phyloP scores from a whole-genome alignment of 2,113 vertebrate genomes.

The Tonatia bakeri region DNA sequence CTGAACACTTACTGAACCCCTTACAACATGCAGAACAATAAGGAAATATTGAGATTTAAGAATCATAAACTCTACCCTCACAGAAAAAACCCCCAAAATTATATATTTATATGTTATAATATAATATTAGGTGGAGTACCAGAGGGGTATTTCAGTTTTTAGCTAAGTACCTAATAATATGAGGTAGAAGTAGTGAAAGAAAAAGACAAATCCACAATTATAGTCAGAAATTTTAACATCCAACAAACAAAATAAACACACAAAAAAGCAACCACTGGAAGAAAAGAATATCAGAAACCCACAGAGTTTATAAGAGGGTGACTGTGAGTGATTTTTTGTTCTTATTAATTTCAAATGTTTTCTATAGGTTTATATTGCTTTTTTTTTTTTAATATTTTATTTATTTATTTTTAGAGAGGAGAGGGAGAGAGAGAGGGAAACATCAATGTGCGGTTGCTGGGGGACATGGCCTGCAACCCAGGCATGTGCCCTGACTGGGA shows the following conservation, averaged over 20 bases:
- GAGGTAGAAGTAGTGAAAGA: neutral
- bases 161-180: neutral
- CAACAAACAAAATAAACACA: neutral
- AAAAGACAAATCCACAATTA: neutral
- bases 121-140: neutral
- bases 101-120: conserved; percentile 4
- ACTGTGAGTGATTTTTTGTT: neutral
- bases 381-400: too few species aligned
- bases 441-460: too few species aligned
- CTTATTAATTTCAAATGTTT: conserved; percentile 24
- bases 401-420: too few species aligned
- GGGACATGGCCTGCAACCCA: too few species aligned
- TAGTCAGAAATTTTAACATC: neutral
- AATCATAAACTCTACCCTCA: neutral
- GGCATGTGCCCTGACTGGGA: too few species aligned
- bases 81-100: neutral
- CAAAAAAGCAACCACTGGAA: neutral
- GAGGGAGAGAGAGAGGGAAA: too few species aligned
- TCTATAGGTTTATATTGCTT: neutral
- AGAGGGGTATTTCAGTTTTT: neutral
- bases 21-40: neutral
- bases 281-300: neutral
- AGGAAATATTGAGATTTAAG: neutral
- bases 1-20: neutral
- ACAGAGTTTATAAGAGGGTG: neutral